Conservation (phyloP, 2,888 invertebrate genomes). For the Disparrhopalites patrizii region DNA sequence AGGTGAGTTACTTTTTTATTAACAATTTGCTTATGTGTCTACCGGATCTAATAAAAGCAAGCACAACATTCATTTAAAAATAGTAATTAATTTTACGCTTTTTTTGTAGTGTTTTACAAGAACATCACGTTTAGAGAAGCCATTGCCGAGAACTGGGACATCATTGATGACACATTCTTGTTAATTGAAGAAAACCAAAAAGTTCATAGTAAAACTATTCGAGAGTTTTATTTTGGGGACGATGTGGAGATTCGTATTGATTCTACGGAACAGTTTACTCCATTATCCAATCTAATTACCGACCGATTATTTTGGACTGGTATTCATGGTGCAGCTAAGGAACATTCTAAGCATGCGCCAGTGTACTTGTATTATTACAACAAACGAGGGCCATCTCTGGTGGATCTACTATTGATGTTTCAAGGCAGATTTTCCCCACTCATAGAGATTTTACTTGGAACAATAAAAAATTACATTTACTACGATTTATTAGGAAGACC, state of each 20-base stretch:
- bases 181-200: constrained; percentile 4
- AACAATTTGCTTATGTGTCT: background rate
- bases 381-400: background rate
- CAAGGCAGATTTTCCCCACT: constrained; percentile 5
- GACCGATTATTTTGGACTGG: constrained; percentile 9
- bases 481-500: background rate
- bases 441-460: background rate
- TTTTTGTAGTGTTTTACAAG: constrained; percentile 5
- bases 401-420: background rate
- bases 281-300: background rate
- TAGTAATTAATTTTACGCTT: background rate
- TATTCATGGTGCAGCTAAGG: background rate
- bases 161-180: constrained; percentile 1
- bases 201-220: background rate
- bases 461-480: background rate
- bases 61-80: background rate
- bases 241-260: background rate
- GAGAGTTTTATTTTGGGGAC: constrained; percentile 23
- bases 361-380: constrained; percentile 16
- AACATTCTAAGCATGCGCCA: constrained; percentile 2
- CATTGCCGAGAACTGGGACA: constrained; percentile 11
- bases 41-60: background rate
- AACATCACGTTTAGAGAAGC: constrained; percentile 8
- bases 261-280: background rate
- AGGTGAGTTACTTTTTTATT: constrained; percentile 10